These are phyloP conservation scores for Tillus elongatus DNA, from an alignment of 2,888 invertebrate genomes.

Conservation along the genomic window DNA sequence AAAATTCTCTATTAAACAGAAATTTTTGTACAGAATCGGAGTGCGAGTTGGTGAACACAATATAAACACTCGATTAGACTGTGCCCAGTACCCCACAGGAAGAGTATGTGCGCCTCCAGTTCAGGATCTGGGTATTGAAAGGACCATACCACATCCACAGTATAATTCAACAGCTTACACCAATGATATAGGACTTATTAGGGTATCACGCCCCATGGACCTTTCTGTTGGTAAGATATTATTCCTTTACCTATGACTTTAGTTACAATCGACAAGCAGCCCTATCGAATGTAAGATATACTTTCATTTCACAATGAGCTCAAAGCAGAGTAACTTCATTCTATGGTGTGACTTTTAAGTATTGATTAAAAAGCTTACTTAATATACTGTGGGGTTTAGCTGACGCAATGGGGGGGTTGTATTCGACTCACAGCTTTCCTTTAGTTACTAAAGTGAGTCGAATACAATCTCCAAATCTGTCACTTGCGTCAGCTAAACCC, in stretches of 20 bases:
- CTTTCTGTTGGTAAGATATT: conserved; percentile 32
- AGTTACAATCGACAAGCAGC: too few relatives aligned
- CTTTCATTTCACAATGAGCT: too few relatives aligned
- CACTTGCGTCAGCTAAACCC: too few relatives aligned
- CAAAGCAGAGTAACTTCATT: too few relatives aligned
- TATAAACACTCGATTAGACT: conserved; percentile 40
- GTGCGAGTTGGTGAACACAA: conserved; percentile 58
- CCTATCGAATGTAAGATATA: too few relatives aligned
- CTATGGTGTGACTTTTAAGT: too few relatives aligned
- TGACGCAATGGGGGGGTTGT: too few relatives aligned
- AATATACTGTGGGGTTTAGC: too few relatives aligned
- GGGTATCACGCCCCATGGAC: conserved; percentile 38
- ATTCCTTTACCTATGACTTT: conserved; percentile 5
- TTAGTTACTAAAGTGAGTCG: too few relatives aligned
- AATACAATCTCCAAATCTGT: too few relatives aligned
- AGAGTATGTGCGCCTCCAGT: conserved; percentile 41
- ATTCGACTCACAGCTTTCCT: too few relatives aligned
- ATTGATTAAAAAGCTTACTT: too few relatives aligned
- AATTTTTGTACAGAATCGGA: conserved; percentile 41
- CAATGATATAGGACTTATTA: conserved; percentile 52
- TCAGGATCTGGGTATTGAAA: conserved; percentile 47
- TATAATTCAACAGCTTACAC: conserved; percentile 44
- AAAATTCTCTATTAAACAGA: neutral
- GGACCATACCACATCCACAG: conserved; percentile 44
- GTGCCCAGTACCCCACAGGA: conserved; percentile 30